Base-by-base conservation (phyloP, 2,888 invertebrate species). In the Anthrax anthrax region DNA sequence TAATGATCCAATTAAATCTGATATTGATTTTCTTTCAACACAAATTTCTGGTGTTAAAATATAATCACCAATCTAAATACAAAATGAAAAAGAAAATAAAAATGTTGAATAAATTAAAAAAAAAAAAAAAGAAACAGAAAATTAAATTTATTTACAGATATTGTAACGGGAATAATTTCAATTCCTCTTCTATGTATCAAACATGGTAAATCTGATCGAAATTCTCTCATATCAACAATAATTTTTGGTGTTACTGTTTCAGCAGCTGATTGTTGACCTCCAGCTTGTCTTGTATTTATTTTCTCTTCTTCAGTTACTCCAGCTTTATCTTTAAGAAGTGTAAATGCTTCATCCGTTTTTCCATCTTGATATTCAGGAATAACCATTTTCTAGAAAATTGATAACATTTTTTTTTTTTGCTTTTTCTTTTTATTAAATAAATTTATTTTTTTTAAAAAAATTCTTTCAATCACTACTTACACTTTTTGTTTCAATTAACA, bases 191-290 rank as follows among this genome's bases (percentile, higher is more conserved):
- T 84, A 64, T 98, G 95, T 48, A 98, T 79, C 42, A 97, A 71
- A 3, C 92, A 84, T 0, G 98, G 98, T 43, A 98, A 72, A 65
- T 97, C 96, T 46, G 95, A 94, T 37, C 96, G 78, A 64, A 98
- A 98, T 70, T 98, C 98, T 55, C 98, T 75, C 84, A 96, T 91
- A 66, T 98, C 98, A 14, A 99, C 95, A 54, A 99, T 79, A 23
- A 88, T 70, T 56, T 73, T 71, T 3, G 74, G 74, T 41, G 56
- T 55, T 3, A 52, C 43, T 2, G 18, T 39, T 36, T 36, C 37
- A 4, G 38, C 53, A 54, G 18, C 47, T 44, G 14, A 37, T 23
- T 4, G 27, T 47, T 53, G 53, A n/a, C 54, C 61, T 61, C 77
- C 85, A 54, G 77, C 87, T 73, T 81, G 80, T 49, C 81, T 72